Evolutionary conservation across 2,797 vertebrate genomes (phyloP), one percentile per base, ranked within the genome.

Genomic region (Mormyrops boulengeri): DNA sequence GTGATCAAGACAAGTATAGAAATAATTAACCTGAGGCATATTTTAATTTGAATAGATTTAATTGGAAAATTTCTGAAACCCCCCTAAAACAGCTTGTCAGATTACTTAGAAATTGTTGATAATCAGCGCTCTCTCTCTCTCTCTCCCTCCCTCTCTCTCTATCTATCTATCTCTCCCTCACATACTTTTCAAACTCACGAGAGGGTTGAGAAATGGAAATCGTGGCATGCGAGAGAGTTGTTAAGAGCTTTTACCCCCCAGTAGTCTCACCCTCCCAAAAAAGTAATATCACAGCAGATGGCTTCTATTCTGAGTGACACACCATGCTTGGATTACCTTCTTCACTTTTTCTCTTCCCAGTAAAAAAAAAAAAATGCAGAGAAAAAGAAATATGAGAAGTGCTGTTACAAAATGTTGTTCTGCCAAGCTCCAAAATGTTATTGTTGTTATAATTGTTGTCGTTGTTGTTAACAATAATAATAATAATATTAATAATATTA

Each of bases 241-340:
- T 86, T 87, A 87, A 87, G 60, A 85, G 82, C 47, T 86, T 52
- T 12, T 53, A 57, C 84, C 47, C 89, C 88, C 77, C 60, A 49
- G 30, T 30, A 52, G n/a, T 30, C 47, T 53, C 12, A 52, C 47
- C 85, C 19, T 50, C 49, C 19, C 85, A 30, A 53, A 9, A 89
- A 89, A 55, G 89, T n/a, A 87, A n/a, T 85, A 89, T 57, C 89
- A 87, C 11, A 26, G 80, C 52, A 69, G 84, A 85, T 87, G 66
- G 85, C 60, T 52, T 89, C 85, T 87, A 87, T 89, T 89, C 89
- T 53, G 47, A 73, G 84, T 87, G 89, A 69, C 85, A 69, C 30
- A 47, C 49, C 62, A 89, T 11, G 57, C 60, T 87, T 66, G 89
- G 19, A 87, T 85, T 53, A 77, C 84, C 89, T 47, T 87, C 47